Percentiles rank a stretch among this genome's conserved stretches.
Evolutionary conservation across 2,113 vertebrate species (phyloP).

Genomic region (Mixornis gularis): DNA sequence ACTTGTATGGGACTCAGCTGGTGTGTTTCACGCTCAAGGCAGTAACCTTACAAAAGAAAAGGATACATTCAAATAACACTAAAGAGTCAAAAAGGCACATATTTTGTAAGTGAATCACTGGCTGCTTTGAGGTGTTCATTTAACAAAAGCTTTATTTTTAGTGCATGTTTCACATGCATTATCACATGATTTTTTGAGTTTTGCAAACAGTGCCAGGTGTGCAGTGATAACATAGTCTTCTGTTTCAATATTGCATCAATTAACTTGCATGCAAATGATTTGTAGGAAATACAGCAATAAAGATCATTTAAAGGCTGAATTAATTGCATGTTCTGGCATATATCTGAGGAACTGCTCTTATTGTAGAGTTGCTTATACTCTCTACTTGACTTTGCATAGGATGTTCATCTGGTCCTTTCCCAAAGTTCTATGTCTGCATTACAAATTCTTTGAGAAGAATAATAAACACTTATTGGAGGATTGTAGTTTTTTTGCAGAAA

Average conservation of each 20-base stretch:
- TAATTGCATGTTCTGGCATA: neutral
- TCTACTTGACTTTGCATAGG: neutral
- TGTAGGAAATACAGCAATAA: neutral
- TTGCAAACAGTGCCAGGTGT: neutral
- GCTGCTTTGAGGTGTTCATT: neutral
- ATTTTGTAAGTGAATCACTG: constrained; percentile 7
- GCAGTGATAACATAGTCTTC: neutral
- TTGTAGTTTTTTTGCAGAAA: neutral
- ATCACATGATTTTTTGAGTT: neutral
- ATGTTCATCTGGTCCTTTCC: neutral
- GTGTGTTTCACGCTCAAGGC: neutral
- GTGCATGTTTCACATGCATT: neutral
- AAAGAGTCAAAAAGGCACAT: neutral
- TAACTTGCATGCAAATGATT: neutral
- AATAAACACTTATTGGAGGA: neutral
- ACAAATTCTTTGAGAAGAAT: neutral
- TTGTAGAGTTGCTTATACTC: neutral
- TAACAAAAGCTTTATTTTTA: neutral
- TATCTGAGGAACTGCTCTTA: neutral
- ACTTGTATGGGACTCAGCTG: constrained; percentile 44
- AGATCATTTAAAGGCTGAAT: neutral
- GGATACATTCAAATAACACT: neutral
- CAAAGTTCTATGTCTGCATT: neutral
- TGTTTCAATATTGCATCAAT: neutral
- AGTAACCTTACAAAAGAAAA: constrained; percentile 31